Evolutionary conservation across 2,113 vertebrate genomes (phyloP).

Genomic region (Microtus pennsylvanicus): DNA sequence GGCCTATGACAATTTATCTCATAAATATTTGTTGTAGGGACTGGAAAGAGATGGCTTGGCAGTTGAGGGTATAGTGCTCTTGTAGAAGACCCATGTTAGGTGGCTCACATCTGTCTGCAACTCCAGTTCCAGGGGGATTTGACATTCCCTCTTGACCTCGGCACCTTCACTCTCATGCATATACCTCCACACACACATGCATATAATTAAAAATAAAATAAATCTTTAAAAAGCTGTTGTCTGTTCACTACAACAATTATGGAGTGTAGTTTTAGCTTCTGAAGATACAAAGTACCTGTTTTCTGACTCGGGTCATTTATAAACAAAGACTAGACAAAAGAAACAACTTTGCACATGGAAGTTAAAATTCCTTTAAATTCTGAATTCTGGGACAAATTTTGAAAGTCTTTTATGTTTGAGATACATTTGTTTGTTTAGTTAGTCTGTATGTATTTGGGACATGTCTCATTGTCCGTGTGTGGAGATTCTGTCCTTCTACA

Average conservation of each 20-base stretch:
- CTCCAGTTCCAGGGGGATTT: neutral
- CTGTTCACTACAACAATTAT: neutral
- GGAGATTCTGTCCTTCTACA: neutral
- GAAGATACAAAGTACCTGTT: neutral
- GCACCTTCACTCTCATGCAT: too few species aligned
- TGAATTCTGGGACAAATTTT: constrained; percentile 1
- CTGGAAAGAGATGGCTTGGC: neutral
- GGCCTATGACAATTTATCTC: neutral
- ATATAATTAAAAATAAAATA: neutral
- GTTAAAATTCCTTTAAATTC: neutral
- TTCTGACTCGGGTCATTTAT: neutral
- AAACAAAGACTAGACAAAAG: constrained; percentile 6
- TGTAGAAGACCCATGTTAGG: neutral
- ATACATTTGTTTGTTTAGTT: neutral
- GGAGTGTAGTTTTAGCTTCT: neutral
- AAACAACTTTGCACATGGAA: neutral
- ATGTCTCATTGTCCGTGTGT: neutral
- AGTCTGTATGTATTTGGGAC: neutral
- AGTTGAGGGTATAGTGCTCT: neutral
- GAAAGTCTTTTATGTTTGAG: neutral
- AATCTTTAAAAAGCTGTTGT: neutral
- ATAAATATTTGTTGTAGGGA: neutral
- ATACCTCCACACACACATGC: neutral
- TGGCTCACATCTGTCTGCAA: neutral
- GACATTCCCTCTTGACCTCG: neutral